These are phyloP conservation scores for Hydroisotoma schaefferi DNA, from an alignment of 2,888 invertebrate species.

Conservation along the genomic window DNA sequence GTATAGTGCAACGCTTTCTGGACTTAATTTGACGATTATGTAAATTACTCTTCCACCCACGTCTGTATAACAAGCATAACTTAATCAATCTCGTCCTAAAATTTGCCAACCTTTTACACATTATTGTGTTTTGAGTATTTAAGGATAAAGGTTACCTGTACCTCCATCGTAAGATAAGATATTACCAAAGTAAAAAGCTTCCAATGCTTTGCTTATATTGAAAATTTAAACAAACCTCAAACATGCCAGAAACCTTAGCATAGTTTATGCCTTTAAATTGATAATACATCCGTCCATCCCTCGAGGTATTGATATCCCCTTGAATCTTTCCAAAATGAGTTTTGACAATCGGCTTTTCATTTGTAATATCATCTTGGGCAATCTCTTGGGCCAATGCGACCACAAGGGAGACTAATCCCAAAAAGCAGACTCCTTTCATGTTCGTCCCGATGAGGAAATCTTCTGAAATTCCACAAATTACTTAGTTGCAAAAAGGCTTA, in stretches of 20 bases:
- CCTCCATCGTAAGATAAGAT: too few relatives aligned
- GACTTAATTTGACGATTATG: too few relatives aligned
- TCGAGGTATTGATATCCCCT: constrained; percentile 18
- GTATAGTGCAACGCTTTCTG: too few relatives aligned
- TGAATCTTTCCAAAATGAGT: constrained; percentile 26
- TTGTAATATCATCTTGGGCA: not conserved
- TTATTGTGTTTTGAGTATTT: too few relatives aligned
- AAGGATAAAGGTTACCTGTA: too few relatives aligned
- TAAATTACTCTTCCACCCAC: too few relatives aligned
- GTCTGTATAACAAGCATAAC: too few relatives aligned
- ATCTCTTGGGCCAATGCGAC: not conserved
- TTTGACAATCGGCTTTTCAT: constrained; percentile 13
- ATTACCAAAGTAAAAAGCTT: too few relatives aligned
- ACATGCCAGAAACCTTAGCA: constrained; percentile 29
- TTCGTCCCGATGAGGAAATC: too few relatives aligned
- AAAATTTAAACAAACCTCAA: constrained; percentile 22
- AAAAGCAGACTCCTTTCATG: not conserved
- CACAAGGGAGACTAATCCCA: not conserved
- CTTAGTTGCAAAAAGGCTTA: too few relatives aligned
- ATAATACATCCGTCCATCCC: constrained; percentile 31
- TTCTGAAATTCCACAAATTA: too few relatives aligned
- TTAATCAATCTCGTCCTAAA: too few relatives aligned
- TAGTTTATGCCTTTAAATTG: constrained; percentile 33
- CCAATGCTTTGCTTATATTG: not conserved
- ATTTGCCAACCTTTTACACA: not conserved